Evolutionary conservation across 2,888 invertebrate genomes (phyloP), one percentile per base, ranked within the genome.

Genomic region (Odontocolon sp.): DNA sequence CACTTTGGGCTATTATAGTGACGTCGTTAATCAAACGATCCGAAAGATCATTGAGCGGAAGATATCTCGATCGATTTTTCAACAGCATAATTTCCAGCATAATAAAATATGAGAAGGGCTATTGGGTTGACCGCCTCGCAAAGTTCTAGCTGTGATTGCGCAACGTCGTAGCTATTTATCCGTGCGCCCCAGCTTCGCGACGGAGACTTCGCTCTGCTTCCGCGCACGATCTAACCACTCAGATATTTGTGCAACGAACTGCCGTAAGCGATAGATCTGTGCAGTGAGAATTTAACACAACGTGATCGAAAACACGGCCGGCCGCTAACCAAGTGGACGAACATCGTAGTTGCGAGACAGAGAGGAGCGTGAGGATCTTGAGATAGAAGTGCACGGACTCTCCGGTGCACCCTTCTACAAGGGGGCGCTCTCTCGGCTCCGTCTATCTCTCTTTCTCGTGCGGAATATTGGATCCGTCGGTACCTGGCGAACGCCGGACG

Each of bases 341-440:
- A 68, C 40, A 36, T 54, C 54, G 28, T 28, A 28, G 28, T 21
- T 14, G 40, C 57, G 31, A 54, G 54, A 38, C 40, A 8, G 31
- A 52, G 61, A 16, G 45, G 14, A 38, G 18, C 18, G 33, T 3
- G 23, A 54, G 33, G 54, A 66, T 40, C 23, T 52, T 28, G 70
- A 68, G 66, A 66, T 84, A 87, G 86, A 87, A 84, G 86, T 86
- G 86, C 80, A 83, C 84, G 84, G 63, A 79, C 82, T 83, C 59
- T 61, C 74, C 71, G 67, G 64, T 69, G 78, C 36, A 64, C 63
- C 73, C 57, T 61, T 21, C 50, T 63, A n/a, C n/a, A n/a, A n/a
- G n/a, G 21, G 28, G 33, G 50, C 47, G 64, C 57, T 42, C 63
- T n/a, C 70, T 9, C 36, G 67, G 40, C 40, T 56, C 57, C 16